phyloP scores from a whole-genome alignment of 1,140 invertebrate species.

The fruit fly (Drosophila melanogaster) region DNA sequence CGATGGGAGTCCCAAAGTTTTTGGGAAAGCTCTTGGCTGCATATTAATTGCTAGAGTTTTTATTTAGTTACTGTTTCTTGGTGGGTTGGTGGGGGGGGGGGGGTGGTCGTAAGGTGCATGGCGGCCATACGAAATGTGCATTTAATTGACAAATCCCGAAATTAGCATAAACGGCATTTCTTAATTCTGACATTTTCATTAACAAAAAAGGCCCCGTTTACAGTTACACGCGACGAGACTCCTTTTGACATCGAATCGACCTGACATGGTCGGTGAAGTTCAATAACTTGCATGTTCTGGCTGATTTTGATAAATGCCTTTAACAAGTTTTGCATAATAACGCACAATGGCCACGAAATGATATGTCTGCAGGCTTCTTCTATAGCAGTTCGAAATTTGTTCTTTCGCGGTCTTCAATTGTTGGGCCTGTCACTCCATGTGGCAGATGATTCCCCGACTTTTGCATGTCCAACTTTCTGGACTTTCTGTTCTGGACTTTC shows the following conservation, averaged over 20 bases:
- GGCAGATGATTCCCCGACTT: conserved; percentile 58
- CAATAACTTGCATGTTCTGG: conserved; percentile 59
- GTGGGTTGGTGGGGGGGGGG: too few species aligned
- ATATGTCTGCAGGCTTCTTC: conserved; percentile 64
- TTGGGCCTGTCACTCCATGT: conserved; percentile 62
- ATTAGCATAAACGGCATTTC: conserved; percentile 70
- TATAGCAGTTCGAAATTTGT: conserved; percentile 54
- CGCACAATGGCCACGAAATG: conserved; percentile 60
- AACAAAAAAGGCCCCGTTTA: conserved; percentile 60
- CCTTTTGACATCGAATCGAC: conserved; percentile 58
- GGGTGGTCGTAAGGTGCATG: conserved; percentile 61
- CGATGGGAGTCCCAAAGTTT: conserved; percentile 11
- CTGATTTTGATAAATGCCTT: conserved; percentile 73
- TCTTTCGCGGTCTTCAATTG: conserved; percentile 66
- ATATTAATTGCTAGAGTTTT: conserved; percentile 65
- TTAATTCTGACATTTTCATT: conserved; percentile 72
- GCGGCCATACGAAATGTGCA: conserved; percentile 80
- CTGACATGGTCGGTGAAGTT: conserved; percentile 69
- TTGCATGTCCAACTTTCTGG: conserved; percentile 22
- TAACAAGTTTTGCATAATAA: conserved; percentile 79
- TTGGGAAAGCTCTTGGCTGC: conserved; percentile 64
- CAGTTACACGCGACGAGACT: conserved; percentile 63
- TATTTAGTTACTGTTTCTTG: conserved; percentile 28
- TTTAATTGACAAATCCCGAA: conserved; percentile 69
- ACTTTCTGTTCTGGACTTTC: conserved; percentile 11